phyloP scores from a whole-genome alignment of 2,113 vertebrate genomes.

The Polyodon spathula region DNA sequence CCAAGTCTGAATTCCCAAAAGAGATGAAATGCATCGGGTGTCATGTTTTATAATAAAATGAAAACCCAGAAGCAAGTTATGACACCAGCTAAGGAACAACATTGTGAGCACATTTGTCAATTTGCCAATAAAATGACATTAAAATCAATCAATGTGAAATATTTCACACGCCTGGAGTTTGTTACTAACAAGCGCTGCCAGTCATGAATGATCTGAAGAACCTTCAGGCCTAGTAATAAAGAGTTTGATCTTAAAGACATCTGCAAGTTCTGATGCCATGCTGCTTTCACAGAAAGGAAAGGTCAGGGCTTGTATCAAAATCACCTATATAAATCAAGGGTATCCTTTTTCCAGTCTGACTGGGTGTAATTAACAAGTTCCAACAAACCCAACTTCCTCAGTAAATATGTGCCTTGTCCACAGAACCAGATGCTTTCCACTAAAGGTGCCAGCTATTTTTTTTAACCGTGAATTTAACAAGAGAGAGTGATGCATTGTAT shows the following conservation, averaged over 20 bases:
- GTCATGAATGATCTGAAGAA: constrained; percentile 1
- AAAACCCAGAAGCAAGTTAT: not conserved
- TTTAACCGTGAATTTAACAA: not conserved
- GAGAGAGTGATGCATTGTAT: not conserved
- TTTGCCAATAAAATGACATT: not conserved
- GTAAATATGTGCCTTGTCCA: constrained; percentile 30
- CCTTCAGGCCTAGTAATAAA: not conserved
- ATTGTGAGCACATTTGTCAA: not conserved
- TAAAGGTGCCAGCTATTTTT: constrained; percentile 1
- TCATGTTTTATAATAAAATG: too few species aligned
- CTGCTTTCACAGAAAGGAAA: constrained; percentile 23
- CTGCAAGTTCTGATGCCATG: constrained; percentile 23
- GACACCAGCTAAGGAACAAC: not conserved
- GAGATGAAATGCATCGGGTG: too few species aligned
- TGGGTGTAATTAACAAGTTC: constrained; percentile 40
- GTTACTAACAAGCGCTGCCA: not conserved
- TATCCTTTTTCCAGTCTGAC: constrained; percentile 35
- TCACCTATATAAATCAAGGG: constrained; percentile 32
- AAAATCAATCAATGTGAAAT: not conserved
- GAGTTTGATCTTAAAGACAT: constrained; percentile 23
- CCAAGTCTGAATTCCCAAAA: too few species aligned
- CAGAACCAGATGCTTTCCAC: constrained; percentile 45
- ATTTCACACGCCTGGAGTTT: not conserved
- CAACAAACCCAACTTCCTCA: constrained; percentile 37
- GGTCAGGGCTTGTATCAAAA: constrained; percentile 34